Evolutionary conservation across 2,888 invertebrate genomes (phyloP).

Genomic region (Nomada lathburiana): DNA sequence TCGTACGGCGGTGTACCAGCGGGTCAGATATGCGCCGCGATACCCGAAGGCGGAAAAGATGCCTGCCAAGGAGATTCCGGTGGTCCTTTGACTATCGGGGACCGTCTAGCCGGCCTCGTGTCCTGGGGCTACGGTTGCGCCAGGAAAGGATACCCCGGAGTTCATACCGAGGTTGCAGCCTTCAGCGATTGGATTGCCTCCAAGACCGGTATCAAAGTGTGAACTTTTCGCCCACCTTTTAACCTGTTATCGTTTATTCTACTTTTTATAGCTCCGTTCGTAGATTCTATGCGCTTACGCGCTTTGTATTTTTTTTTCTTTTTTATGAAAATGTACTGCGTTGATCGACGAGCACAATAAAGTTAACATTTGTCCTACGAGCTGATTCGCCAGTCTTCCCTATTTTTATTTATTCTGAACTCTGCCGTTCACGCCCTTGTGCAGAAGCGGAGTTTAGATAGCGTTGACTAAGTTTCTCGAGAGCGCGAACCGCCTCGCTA

Average conservation of each 20-base stretch:
- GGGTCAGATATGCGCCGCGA: constrained; percentile 87
- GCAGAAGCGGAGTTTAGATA: not conserved
- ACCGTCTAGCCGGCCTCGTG: constrained; percentile 76
- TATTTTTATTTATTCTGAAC: too few relatives aligned
- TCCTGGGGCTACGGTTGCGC: constrained; percentile 86
- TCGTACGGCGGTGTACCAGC: constrained; percentile 69
- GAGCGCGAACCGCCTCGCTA: not conserved
- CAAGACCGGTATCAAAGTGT: constrained; percentile 44
- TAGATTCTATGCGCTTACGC: too few relatives aligned
- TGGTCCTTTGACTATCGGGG: constrained; percentile 74
- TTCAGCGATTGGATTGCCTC: constrained; percentile 83
- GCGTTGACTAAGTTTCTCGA: not conserved
- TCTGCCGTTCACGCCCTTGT: too few relatives aligned
- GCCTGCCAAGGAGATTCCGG: constrained; percentile 80
- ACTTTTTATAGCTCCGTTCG: too few relatives aligned
- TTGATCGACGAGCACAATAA: too few relatives aligned
- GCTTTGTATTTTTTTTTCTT: too few relatives aligned
- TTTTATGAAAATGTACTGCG: too few relatives aligned
- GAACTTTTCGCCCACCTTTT: not conserved
- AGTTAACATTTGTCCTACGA: too few relatives aligned
- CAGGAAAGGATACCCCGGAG: constrained; percentile 83
- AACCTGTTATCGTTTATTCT: too few relatives aligned
- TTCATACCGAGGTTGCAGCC: constrained; percentile 85
- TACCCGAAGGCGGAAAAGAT: constrained; percentile 85
- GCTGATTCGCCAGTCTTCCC: too few relatives aligned